A percentile compares a stretch with the other conserved stretches of the same genome.
phyloP scores from a whole-genome alignment of 2,888 invertebrate genomes.

The Limnephilus marmoratus region DNA sequence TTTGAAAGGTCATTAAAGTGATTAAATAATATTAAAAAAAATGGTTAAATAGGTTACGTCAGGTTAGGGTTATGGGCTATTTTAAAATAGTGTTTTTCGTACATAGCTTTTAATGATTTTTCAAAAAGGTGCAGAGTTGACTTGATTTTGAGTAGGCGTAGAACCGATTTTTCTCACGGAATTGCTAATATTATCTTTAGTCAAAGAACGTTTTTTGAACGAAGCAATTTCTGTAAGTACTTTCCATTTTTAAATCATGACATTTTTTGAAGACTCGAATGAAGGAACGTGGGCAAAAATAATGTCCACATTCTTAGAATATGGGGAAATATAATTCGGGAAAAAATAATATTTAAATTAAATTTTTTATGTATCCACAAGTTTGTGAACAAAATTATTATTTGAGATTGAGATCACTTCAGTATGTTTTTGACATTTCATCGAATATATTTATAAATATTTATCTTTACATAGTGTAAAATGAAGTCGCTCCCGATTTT shows the following conservation, averaged over 20 bases:
- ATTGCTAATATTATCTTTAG: neutral
- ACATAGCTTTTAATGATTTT: too few species aligned
- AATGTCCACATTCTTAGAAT: neutral
- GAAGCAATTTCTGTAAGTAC: neutral
- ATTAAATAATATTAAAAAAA: too few species aligned
- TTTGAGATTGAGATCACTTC: neutral
- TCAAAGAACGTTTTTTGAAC: neutral
- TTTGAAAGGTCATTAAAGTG: too few species aligned
- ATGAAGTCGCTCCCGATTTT: too few species aligned
- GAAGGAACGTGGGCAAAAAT: neutral
- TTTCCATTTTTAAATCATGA: neutral
- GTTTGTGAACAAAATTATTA: neutral
- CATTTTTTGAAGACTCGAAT: neutral
- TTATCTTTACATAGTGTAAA: too few species aligned
- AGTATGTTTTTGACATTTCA: too few species aligned
- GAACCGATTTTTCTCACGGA: neutral
- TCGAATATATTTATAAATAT: too few species aligned
- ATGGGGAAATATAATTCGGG: neutral
- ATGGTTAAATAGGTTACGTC: too few species aligned
- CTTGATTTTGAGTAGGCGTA: too few species aligned
- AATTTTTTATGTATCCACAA: neutral
- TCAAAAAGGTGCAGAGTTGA: too few species aligned
- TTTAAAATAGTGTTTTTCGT: too few species aligned
- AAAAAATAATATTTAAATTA: neutral
- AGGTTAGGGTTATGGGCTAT: too few species aligned